Percentiles rank a stretch among this genome's conserved stretches.
These are phyloP conservation scores for Pyrocephalus nanus DNA, from an alignment of 2,797 vertebrate genomes.

Conservation along the genomic window DNA sequence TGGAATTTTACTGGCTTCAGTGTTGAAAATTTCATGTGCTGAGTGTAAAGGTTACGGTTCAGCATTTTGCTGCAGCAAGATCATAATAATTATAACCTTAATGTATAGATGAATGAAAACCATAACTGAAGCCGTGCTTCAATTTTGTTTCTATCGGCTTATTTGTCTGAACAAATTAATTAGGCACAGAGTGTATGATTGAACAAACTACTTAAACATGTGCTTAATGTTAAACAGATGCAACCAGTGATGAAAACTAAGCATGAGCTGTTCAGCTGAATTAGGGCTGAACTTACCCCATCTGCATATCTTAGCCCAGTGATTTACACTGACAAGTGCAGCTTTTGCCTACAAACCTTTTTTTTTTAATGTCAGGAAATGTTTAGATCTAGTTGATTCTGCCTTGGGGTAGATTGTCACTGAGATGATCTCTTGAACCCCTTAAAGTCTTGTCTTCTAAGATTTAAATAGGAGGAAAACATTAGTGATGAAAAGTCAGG, in stretches of 20 bases:
- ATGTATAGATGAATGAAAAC: neutral
- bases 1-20: neutral
- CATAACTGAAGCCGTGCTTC: neutral
- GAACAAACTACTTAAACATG: neutral
- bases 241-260: neutral
- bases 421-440: neutral
- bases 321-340: neutral
- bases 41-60: neutral
- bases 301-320: neutral
- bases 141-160: neutral
- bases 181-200: neutral
- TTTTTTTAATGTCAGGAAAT: neutral
- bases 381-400: neutral
- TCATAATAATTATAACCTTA: neutral
- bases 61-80: neutral
- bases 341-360: neutral
- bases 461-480: neutral
- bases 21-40: neutral
- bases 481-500: neutral
- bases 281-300: neutral
- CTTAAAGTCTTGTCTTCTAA: neutral
- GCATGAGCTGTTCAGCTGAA: neutral
- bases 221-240: neutral
- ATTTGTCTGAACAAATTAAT: constrained; percentile 1
- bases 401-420: neutral